Evolutionary conservation across 2,113 vertebrate genomes (phyloP).

Genomic region (Anhinga rufa): DNA sequence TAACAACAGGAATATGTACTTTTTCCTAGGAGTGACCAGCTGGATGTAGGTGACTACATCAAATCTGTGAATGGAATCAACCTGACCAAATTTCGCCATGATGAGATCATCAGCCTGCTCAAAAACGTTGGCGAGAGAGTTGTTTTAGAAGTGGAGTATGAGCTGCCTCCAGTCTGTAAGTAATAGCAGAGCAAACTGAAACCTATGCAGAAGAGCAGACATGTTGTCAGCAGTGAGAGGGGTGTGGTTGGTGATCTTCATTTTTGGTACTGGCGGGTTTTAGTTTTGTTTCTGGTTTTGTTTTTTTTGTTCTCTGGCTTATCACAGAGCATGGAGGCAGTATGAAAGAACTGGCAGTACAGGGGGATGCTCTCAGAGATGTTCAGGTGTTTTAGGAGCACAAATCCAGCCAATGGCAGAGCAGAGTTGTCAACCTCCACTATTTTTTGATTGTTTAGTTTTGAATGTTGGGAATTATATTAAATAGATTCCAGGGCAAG

Average conservation of each 20-base stretch:
- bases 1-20: background rate
- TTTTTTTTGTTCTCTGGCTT: background rate
- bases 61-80: constrained; percentile 98
- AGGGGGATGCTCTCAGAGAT: background rate
- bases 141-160: constrained; percentile 95
- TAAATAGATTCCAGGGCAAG: background rate
- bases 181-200: constrained; percentile 29
- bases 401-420: background rate
- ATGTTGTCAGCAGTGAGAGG: background rate
- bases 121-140: constrained; percentile 97
- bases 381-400: background rate
- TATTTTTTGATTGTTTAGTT: background rate
- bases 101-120: constrained; percentile 97
- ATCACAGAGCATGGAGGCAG: rapidly evolving
- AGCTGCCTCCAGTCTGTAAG: constrained; percentile 94
- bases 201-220: background rate
- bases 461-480: background rate
- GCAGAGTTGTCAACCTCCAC: background rate
- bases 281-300: background rate
- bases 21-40: constrained; percentile 89
- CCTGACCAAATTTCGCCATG: constrained; percentile 94
- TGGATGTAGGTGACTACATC: constrained; percentile 97
- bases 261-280: background rate
- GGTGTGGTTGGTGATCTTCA: background rate
- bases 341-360: background rate